Base-by-base conservation (phyloP, 2,113 vertebrate species). In the Thunnus thynnus region DNA sequence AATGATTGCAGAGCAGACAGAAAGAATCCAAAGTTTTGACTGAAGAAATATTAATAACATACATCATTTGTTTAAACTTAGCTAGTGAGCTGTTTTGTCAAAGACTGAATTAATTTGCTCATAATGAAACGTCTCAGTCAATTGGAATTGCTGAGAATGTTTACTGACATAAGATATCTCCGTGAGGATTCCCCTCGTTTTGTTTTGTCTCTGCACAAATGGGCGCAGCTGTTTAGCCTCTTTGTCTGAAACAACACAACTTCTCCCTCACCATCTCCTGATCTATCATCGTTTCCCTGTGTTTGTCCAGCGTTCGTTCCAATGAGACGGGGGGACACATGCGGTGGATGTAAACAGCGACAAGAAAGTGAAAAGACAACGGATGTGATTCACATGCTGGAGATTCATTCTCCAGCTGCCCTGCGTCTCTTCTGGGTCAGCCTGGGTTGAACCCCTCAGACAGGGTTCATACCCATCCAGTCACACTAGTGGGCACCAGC, bases 281-380 rank as follows among this genome's bases (percentile, higher is more conserved):
- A 76, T 88, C 83, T 47, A 30, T 86, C 82, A 70, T 69, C 11
- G 0, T 70, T 66, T 51, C 50, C 22, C 65, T 22, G 4, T 86
- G 76, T 86, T 88, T 86, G 81, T 84, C 82, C 76, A 82, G 61
- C 71, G 72, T 82, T 85, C 56, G 27, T 76, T 88, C 65, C 78
- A 80, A 54, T 36, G 75, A 76, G 72, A 86, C 69, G 27, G 64
- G 71, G 61, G 68, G 84, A 91, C 87, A 89, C 88, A 91, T 89
- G 88, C 90, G 80, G 88, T 69, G 78, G 81, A 88, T 76, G 88
- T 94, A 94, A 94, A 91, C 91, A 90, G 68, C 75, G 55, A 87
- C 77, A 77, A 30, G 78, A 89, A 84, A 81, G 65, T 75, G 73
- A 78, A 76, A 72, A 86, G 85, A 69, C 85, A 77, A 65, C 68